A percentile compares a stretch with the other conserved stretches of the same genome.
Evolutionary conservation across 2,797 vertebrate genomes (phyloP).

Genomic region (Sebastes paucispinis): DNA sequence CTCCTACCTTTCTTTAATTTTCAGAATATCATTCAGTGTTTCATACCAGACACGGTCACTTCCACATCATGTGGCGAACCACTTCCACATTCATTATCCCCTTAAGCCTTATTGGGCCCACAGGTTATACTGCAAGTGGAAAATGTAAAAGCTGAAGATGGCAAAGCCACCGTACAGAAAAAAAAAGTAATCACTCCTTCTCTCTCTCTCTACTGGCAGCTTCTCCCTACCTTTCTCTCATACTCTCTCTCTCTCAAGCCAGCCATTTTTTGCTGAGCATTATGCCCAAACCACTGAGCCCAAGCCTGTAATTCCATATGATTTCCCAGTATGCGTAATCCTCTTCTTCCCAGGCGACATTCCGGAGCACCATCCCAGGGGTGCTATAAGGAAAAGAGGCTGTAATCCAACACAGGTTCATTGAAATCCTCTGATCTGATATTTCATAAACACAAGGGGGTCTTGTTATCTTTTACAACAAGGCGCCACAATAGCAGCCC

Average conservation of each 20-base stretch:
- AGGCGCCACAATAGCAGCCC: slow-evolving; percentile 23
- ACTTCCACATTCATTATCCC: slow-evolving; percentile 9
- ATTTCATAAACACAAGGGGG: slow-evolving; percentile 52
- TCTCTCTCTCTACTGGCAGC: neutral
- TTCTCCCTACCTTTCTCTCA: slow-evolving; percentile 4
- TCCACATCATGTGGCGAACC: neutral
- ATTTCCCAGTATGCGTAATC: slow-evolving; percentile 74
- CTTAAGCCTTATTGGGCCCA: neutral
- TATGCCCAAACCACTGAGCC: slow-evolving; percentile 55
- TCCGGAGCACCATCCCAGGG: slow-evolving; percentile 42
- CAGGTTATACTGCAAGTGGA: slow-evolving; percentile 22
- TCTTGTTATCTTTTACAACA: slow-evolving; percentile 62
- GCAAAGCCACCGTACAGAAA: slow-evolving; percentile 1
- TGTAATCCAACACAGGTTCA: slow-evolving; percentile 68
- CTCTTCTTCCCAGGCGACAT: slow-evolving; percentile 53
- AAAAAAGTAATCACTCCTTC: slow-evolving; percentile 2
- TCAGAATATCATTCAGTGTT: neutral
- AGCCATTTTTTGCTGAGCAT: slow-evolving; percentile 32
- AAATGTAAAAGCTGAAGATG: slow-evolving; percentile 11
- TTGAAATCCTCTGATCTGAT: slow-evolving; percentile 66
- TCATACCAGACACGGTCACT: neutral
- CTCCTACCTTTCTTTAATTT: neutral
- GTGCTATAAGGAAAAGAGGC: slow-evolving; percentile 45
- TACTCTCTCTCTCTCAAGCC: slow-evolving; percentile 2
- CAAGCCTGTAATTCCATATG: slow-evolving; percentile 66